Evolutionary conservation across 2,113 vertebrate genomes (phyloP).

Genomic region (Eudyptes chrysolophus): DNA sequence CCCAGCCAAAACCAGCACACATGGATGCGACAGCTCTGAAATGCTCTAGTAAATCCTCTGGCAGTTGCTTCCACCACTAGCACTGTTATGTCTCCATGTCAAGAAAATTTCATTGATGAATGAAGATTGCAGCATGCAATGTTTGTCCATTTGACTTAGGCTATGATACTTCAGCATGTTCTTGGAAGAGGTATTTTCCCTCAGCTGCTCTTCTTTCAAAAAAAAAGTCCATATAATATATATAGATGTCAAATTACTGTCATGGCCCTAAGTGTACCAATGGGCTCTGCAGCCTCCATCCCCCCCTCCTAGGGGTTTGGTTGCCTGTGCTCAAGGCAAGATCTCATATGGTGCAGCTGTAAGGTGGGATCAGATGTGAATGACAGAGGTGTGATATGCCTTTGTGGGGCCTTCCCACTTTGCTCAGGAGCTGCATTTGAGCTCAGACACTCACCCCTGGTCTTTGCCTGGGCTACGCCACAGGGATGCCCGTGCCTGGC

Average conservation of each 20-base stretch:
- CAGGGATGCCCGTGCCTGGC: neutral
- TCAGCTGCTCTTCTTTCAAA: neutral
- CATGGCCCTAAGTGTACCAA: neutral
- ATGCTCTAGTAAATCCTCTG: neutral
- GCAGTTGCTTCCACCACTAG: neutral
- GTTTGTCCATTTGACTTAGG: neutral
- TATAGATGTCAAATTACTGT: neutral
- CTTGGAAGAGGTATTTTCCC: neutral
- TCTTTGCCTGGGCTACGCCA: neutral
- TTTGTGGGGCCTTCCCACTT: neutral
- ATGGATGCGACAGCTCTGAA: neutral
- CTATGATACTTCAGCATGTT: neutral
- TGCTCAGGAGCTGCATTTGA: neutral
- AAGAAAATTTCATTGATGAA: neutral
- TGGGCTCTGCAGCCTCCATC: neutral
- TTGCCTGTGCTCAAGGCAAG: neutral
- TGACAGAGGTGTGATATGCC: neutral
- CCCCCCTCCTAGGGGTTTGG: accelerated
- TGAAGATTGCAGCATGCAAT: neutral
- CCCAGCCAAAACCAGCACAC: too few species aligned
- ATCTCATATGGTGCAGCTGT: neutral
- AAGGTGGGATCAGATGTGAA: accelerated
- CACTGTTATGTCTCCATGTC: neutral
- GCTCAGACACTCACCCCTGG: neutral
- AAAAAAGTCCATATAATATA: neutral